Conservation (phyloP, 2,888 invertebrate species). For the Eulithis prunata region DNA sequence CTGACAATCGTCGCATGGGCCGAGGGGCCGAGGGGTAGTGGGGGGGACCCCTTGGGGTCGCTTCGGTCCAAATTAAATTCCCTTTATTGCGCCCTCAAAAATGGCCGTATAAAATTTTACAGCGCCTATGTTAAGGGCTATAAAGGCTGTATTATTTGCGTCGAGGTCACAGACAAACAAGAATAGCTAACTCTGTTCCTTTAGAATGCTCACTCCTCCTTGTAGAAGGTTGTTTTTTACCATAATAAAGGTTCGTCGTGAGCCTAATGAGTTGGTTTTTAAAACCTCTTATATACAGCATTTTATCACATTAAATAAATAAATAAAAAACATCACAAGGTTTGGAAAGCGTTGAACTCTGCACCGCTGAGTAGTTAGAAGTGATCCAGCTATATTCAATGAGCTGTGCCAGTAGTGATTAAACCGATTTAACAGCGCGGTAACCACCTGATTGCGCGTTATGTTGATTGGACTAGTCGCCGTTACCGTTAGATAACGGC, state of each 20-base stretch:
- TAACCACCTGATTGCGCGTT: constrained; percentile 43
- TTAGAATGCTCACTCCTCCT: no score
- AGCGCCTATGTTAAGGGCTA: constrained; percentile 40
- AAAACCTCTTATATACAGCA: no score
- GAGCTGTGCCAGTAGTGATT: constrained; percentile 31
- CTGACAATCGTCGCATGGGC: constrained; percentile 14
- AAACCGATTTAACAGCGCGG: constrained; percentile 42
- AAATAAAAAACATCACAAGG: no score
- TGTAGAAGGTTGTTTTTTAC: no score
- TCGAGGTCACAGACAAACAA: constrained; percentile 7
- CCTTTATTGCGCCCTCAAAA: constrained; percentile 44
- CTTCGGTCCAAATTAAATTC: constrained; percentile 37
- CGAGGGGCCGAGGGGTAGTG: background rate
- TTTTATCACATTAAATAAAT: no score
- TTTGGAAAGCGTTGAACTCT: background rate
- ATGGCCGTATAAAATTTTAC: constrained; percentile 48
- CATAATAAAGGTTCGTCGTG: no score
- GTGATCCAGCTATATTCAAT: constrained; percentile 2
- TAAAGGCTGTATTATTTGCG: constrained; percentile 38
- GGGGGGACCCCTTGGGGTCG: constrained; percentile 17
- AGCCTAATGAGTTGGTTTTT: no score
- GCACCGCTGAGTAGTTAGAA: background rate
- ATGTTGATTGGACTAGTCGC: constrained; percentile 32
- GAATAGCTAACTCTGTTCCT: background rate
- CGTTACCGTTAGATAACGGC: constrained; percentile 4